phyloP scores from a whole-genome alignment of 2,797 vertebrate species.

The Vireo griseus region DNA sequence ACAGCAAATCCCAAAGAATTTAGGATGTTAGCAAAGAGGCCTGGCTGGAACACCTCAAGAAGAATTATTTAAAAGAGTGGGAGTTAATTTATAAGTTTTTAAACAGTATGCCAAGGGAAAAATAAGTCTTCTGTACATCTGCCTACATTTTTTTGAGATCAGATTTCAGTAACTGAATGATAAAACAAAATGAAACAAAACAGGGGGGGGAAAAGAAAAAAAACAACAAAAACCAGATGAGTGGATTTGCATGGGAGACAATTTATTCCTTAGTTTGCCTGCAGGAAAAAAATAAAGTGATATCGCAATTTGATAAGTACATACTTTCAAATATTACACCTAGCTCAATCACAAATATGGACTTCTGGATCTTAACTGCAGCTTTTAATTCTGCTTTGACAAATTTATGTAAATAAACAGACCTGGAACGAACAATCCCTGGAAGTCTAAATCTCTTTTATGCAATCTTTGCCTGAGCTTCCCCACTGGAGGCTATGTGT shows the following conservation, averaged over 20 bases:
- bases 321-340: not conserved
- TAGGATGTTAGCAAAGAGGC: not conserved
- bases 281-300: slow-evolving; percentile 4
- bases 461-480: slow-evolving; percentile 42
- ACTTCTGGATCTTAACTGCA: not conserved
- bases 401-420: slow-evolving; percentile 56
- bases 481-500: slow-evolving; percentile 28
- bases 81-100: slow-evolving; percentile 51
- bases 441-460: slow-evolving; percentile 42
- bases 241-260: slow-evolving; percentile 17
- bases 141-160: slow-evolving; percentile 45
- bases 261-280: slow-evolving; percentile 33
- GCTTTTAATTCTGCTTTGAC: slow-evolving; percentile 49
- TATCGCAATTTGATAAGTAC: slow-evolving; percentile 26
- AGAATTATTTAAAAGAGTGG: slow-evolving; percentile 36
- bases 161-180: slow-evolving; percentile 34
- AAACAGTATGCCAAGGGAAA: slow-evolving; percentile 19
- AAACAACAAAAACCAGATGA: slow-evolving; percentile 32
- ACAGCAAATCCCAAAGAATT: slow-evolving; percentile 49
- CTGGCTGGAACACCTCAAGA: slow-evolving; percentile 12
- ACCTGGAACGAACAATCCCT: slow-evolving; percentile 1
- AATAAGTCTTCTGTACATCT: slow-evolving; percentile 45
- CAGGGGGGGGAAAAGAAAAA: accelerated
- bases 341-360: not conserved
- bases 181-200: slow-evolving; percentile 36